Evolutionary conservation across 2,797 vertebrate species (phyloP).

Genomic region (Sebastes dallii): DNA sequence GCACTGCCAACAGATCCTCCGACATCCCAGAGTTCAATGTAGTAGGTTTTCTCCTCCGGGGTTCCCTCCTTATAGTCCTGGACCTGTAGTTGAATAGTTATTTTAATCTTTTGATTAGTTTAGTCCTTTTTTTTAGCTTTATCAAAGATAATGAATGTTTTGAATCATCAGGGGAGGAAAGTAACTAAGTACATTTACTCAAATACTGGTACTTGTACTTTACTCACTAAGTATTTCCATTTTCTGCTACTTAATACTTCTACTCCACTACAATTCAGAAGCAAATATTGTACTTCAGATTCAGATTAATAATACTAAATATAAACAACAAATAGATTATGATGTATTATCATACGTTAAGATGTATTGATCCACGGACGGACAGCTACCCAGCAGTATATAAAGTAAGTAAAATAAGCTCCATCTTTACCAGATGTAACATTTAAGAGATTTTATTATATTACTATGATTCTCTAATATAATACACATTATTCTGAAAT

Average conservation of each 20-base stretch:
- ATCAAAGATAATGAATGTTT: too few species aligned
- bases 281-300: background rate
- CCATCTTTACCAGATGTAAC: background rate
- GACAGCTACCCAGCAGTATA: too few species aligned
- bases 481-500: background rate
- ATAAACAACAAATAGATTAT: too few species aligned
- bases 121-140: too few species aligned
- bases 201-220: too few species aligned
- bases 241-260: background rate
- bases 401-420: background rate
- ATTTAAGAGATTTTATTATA: background rate
- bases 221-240: too few species aligned
- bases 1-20: conserved; percentile 95
- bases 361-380: too few species aligned
- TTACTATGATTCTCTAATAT: background rate
- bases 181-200: too few species aligned
- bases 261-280: background rate
- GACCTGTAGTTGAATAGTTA: conserved; percentile 77
- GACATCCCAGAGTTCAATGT: conserved; percentile 97
- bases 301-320: too few species aligned
- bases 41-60: conserved; percentile 96
- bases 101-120: background rate
- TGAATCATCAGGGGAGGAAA: too few species aligned
- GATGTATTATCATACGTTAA: too few species aligned
- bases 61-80: conserved; percentile 99